These are phyloP conservation scores for Palloptera scutellata DNA, from an alignment of 2,888 invertebrate species.

Conservation along the genomic window DNA sequence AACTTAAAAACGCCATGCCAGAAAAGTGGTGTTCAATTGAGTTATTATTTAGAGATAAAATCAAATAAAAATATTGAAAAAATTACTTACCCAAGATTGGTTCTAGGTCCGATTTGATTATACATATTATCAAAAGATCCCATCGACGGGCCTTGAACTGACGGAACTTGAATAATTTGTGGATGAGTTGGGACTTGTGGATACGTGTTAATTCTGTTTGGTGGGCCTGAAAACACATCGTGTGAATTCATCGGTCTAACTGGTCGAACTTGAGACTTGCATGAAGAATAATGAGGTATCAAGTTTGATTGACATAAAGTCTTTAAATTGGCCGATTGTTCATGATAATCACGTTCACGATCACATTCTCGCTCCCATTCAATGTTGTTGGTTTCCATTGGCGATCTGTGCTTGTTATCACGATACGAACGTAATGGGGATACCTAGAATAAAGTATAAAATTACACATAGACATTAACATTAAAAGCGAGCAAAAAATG, in stretches of 20 bases:
- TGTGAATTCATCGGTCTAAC: constrained; percentile 23
- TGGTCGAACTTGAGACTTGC: constrained; percentile 22
- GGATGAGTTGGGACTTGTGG: constrained; percentile 30
- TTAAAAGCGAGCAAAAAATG: too few species aligned
- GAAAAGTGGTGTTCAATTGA: too few species aligned
- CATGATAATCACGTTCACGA: constrained; percentile 16
- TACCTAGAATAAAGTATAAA: constrained; percentile 11
- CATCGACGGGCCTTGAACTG: constrained; percentile 20
- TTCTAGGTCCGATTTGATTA: constrained; percentile 26
- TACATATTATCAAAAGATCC: constrained; percentile 21
- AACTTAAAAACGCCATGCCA: too few species aligned
- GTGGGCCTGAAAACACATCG: constrained; percentile 32
- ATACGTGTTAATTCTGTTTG: constrained; percentile 23
- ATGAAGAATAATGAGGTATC: constrained; percentile 15
- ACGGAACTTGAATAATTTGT: constrained; percentile 17
- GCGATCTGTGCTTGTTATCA: constrained; percentile 1
- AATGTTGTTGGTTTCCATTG: constrained; percentile 13
- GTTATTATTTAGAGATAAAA: too few species aligned
- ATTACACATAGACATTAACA: background rate
- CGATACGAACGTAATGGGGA: constrained; percentile 13
- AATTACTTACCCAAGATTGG: constrained; percentile 22
- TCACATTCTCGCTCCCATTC: constrained; percentile 23
- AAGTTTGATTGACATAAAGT: background rate
- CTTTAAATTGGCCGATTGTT: constrained; percentile 7
- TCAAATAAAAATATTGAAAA: background rate